A percentile compares a stretch with the other conserved stretches of the same genome.
phyloP scores from a whole-genome alignment of 2,113 vertebrate genomes.

The Laticauda laticaudata region DNA sequence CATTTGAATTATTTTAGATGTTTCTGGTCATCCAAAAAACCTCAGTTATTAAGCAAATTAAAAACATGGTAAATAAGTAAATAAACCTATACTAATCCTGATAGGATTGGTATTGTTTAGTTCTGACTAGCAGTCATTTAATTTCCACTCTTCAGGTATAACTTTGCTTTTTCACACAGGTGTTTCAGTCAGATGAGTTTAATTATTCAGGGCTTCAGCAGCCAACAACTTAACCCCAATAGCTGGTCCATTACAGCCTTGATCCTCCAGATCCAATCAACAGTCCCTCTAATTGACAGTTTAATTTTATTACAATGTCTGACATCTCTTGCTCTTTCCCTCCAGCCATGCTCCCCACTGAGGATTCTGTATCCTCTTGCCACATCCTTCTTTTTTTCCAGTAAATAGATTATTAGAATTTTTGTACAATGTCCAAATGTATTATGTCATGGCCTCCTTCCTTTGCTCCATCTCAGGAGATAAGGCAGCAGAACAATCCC shows the following conservation, averaged over 20 bases:
- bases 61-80: background rate
- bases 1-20: background rate
- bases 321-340: fast-evolving
- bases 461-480: background rate
- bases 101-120: background rate
- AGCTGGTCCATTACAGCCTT: background rate
- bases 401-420: background rate
- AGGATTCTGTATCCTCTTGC: background rate
- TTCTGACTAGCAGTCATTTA: background rate
- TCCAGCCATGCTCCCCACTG: background rate
- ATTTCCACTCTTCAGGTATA: background rate
- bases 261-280: background rate
- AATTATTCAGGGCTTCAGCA: background rate
- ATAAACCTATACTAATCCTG: background rate
- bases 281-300: background rate
- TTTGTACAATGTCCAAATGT: background rate
- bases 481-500: background rate
- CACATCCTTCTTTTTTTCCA: background rate
- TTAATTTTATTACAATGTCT: background rate
- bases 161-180: background rate
- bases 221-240: background rate
- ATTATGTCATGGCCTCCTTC: background rate
- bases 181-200: background rate
- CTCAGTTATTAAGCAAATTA: background rate
- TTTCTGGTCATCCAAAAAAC: background rate